Evolutionary conservation across 2,888 invertebrate genomes (phyloP), one percentile per base, ranked within the genome.

Genomic region (Thecocarcelia acutangulata): DNA sequence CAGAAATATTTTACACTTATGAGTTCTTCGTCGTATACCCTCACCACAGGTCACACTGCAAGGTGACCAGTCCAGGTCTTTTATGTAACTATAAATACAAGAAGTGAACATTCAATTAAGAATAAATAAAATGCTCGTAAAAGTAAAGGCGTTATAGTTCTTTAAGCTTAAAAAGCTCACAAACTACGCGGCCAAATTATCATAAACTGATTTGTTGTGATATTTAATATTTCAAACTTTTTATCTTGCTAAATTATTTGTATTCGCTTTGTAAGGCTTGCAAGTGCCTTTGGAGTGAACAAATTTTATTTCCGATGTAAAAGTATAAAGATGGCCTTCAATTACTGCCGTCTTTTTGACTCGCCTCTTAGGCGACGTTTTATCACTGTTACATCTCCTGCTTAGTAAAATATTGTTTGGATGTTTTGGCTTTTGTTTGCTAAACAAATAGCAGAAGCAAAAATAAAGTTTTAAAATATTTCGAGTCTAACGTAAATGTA

Each of bases 1-100:
- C 82, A 98, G 92, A 91, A 96, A 97, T 86, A 98, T 97, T 92
- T 97, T 97, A 92, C 99, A 99, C 86, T 96, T 94, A n/a, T 97
- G 97, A 86, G 95, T 94, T 40, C 98, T 94, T 84, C 94, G 94
- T n/a, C 95, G 93, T 85, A 95, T 92, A 0, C 98, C 98, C 89
- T 96, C 96, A 0, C 98, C 98, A 89, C 98, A 98, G 0, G 96
- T 95, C 0, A 95, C 96, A 86, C 96, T 97, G 92, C 98, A 99
- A 0, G 96, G 94, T 1, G 97, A 94, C 98, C 98, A 98, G 69
- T 96, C 96, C 11, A 91, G 91, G 80, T 97, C 97, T 83, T 96
- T 95, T 87, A 97, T 95, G 92, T 96, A 98, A 89, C 98, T 98
- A 92, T 74, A 91, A 84, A 40, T 3, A 72, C 59, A 52, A 8